These are phyloP conservation scores for Rousettus madagascariensis DNA, from an alignment of 2,797 vertebrate genomes.

Conservation along the genomic window DNA sequence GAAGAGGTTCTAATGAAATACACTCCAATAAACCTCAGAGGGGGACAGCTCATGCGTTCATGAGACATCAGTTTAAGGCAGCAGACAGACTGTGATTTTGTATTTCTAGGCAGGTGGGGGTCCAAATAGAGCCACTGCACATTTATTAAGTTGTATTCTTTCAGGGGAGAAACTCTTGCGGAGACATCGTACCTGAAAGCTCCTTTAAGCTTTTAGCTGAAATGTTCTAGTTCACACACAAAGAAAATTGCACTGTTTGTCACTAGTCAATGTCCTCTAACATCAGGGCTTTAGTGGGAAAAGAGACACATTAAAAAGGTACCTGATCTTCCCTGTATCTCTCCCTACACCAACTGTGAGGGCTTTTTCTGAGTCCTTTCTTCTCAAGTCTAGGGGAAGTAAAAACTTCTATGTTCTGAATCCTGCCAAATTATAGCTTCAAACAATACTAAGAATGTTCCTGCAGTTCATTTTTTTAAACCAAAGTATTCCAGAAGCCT, in stretches of 20 bases:
- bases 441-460: conserved; percentile 27
- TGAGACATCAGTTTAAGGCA: conserved; percentile 14
- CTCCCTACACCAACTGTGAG: conserved; percentile 17
- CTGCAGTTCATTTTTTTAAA: not conserved
- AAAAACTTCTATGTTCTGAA: conserved; percentile 21
- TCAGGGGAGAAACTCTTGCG: conserved; percentile 61
- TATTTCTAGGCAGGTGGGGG: conserved; percentile 64
- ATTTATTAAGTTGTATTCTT: conserved; percentile 74
- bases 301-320: conserved; percentile 64
- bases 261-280: conserved; percentile 69
- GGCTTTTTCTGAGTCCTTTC: conserved; percentile 27
- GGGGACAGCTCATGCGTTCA: conserved; percentile 11
- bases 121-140: conserved; percentile 63
- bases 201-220: conserved; percentile 76
- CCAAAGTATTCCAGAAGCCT: not conserved
- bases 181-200: conserved; percentile 63
- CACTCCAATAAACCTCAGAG: conserved; percentile 61
- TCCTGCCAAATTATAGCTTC: conserved; percentile 25
- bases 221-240: conserved; percentile 77
- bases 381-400: not conserved
- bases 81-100: conserved; percentile 66
- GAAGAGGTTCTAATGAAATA: conserved; percentile 77
- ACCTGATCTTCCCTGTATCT: conserved; percentile 16
- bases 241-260: conserved; percentile 73
- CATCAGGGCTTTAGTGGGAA: conserved; percentile 56